A percentile compares a stretch with the other conserved stretches of the same genome.
These are phyloP conservation scores for Tamias sibiricus DNA, from an alignment of 2,113 vertebrate species.

Conservation along the genomic window DNA sequence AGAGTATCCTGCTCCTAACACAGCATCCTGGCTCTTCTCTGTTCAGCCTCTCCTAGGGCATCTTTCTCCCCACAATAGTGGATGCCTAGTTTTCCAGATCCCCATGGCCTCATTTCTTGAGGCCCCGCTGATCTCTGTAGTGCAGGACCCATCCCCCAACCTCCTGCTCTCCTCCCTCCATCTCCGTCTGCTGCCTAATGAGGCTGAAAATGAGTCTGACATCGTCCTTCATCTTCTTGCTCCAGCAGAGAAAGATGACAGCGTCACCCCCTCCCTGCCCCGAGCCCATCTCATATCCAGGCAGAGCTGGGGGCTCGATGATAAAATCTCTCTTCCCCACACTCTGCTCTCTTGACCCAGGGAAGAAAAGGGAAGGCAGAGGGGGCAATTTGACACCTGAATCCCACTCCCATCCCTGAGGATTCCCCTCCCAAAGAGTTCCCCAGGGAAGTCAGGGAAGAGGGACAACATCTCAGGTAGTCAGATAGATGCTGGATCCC, in stretches of 20 bases:
- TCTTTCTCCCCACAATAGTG: neutral
- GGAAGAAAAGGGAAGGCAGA: neutral
- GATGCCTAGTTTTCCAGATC: neutral
- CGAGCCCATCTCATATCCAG: conserved; percentile 27
- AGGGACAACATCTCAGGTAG: neutral
- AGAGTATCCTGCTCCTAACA: neutral
- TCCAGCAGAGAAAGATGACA: conserved; percentile 58
- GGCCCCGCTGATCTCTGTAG: neutral
- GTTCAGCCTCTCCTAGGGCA: neutral
- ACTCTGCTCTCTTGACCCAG: neutral
- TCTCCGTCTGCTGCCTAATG: conserved; percentile 80
- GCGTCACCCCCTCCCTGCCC: conserved; percentile 38
- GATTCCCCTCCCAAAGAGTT: neutral
- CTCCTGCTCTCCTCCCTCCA: conserved; percentile 59
- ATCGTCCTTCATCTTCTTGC: conserved; percentile 77
- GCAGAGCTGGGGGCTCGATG: conserved; percentile 22
- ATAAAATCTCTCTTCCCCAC: neutral
- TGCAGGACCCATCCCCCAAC: conserved; percentile 69
- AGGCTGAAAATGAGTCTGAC: conserved; percentile 81
- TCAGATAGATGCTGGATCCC: neutral
- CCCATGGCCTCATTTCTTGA: neutral
- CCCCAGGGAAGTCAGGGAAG: neutral
- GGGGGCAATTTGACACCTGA: neutral
- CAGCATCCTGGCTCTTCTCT: neutral
- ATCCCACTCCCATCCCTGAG: no score